Percentiles rank a stretch among this genome's conserved stretches.
These are phyloP conservation scores for Deroptyus accipitrinus DNA, from an alignment of 2,113 vertebrate species.

Conservation along the genomic window DNA sequence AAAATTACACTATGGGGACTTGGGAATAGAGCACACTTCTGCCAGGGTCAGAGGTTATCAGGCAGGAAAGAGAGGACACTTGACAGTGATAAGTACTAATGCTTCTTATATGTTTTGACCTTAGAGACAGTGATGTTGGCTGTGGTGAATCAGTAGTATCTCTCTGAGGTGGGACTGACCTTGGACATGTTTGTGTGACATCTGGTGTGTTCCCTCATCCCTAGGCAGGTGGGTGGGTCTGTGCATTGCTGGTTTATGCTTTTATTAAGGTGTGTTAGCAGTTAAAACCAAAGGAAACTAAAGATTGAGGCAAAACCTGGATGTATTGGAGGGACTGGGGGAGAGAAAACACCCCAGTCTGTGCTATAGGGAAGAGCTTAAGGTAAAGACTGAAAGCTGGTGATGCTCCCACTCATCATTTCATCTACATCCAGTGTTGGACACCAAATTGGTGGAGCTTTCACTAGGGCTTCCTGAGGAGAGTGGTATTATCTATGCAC, in stretches of 20 bases:
- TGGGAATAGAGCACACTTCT: background rate
- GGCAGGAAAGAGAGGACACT: background rate
- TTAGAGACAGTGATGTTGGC: background rate
- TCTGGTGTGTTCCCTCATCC: background rate
- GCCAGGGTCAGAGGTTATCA: background rate
- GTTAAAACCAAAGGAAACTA: slow-evolving; percentile 45
- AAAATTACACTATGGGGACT: background rate
- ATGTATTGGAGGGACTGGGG: background rate
- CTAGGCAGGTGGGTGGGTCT: background rate
- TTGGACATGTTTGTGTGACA: background rate
- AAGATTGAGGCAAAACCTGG: background rate
- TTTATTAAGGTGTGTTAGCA: slow-evolving; percentile 1
- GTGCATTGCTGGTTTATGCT: background rate
- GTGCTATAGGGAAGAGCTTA: background rate
- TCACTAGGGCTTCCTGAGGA: background rate
- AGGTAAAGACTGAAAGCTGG: background rate
- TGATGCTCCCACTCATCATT: background rate
- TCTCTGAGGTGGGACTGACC: background rate
- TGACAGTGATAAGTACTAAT: background rate
- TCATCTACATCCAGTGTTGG: accelerated
- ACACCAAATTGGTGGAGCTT: background rate
- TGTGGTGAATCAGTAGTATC: background rate
- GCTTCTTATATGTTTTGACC: background rate
- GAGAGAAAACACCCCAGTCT: background rate
- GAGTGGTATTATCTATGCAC: background rate